Percentiles rank a stretch among this genome's conserved stretches.
Conservation (phyloP, 2,797 vertebrate genomes). For the Girardinus metallicus region DNA sequence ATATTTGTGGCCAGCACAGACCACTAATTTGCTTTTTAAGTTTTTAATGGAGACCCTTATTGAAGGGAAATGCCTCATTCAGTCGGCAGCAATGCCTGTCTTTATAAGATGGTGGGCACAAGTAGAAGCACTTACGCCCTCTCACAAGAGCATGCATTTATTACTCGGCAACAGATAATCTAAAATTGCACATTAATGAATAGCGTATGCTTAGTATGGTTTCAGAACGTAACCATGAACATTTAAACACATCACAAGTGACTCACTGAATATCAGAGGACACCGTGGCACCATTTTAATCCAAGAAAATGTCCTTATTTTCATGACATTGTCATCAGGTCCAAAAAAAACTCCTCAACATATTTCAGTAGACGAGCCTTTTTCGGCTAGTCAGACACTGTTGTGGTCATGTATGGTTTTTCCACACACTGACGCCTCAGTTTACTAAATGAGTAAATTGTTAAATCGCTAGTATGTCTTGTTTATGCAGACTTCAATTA, state of each 20-base stretch:
- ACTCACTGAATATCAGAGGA: not conserved
- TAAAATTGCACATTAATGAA: not conserved
- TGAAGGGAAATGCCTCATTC: slow-evolving; percentile 31
- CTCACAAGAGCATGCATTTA: slow-evolving; percentile 7
- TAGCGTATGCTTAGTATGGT: not conserved
- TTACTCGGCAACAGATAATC: not conserved
- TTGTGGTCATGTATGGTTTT: not conserved
- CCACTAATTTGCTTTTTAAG: slow-evolving; percentile 35
- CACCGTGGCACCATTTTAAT: not conserved
- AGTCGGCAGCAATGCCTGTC: slow-evolving; percentile 19
- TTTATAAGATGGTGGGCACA: slow-evolving; percentile 1
- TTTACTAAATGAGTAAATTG: not conserved
- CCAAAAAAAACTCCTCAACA: not conserved
- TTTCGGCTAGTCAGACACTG: not conserved
- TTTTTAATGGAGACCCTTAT: slow-evolving; percentile 34
- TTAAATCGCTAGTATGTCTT: not conserved
- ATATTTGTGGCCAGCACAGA: slow-evolving; percentile 45
- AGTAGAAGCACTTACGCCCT: not conserved
- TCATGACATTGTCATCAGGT: not conserved
- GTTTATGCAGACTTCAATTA: not conserved
- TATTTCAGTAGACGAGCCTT: not conserved
- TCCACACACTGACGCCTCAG: not conserved
- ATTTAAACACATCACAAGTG: not conserved
- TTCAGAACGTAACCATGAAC: not conserved
- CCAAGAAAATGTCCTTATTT: not conserved